phyloP scores from a whole-genome alignment of 2,113 vertebrate species.

The Cryptomyrus ogoouensis region DNA sequence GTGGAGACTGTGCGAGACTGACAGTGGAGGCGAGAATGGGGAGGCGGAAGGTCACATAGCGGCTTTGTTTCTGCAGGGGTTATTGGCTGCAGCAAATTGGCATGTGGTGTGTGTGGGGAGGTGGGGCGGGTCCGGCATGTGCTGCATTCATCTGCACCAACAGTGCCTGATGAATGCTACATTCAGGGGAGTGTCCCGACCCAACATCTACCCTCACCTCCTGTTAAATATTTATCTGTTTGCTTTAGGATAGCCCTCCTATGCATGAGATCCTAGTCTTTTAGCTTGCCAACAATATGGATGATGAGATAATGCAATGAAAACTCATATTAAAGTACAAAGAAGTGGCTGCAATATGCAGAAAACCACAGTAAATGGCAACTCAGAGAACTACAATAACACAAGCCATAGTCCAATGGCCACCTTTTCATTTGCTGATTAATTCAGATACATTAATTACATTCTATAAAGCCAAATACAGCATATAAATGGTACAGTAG shows the following conservation, averaged over 20 bases:
- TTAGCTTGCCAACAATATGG: not conserved
- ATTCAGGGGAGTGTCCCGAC: conserved; percentile 22
- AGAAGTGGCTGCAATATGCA: not conserved
- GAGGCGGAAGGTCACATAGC: conserved; percentile 46
- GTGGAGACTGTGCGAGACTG: not conserved
- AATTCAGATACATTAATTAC: not conserved
- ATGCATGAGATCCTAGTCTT: not conserved
- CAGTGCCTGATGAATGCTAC: conserved; percentile 32
- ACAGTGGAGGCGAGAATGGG: conserved; percentile 23
- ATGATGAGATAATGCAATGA: not conserved
- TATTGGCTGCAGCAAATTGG: conserved; percentile 38
- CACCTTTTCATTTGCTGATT: not conserved
- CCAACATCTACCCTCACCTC: conserved; percentile 1
- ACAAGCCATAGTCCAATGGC: not conserved
- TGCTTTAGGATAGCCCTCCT: not conserved
- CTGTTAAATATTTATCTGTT: not conserved
- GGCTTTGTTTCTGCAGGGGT: conserved; percentile 33
- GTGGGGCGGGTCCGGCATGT: conserved; percentile 45
- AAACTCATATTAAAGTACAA: not conserved
- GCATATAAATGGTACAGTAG: not conserved
- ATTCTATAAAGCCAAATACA: not conserved
- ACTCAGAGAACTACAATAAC: not conserved
- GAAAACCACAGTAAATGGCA: not conserved
- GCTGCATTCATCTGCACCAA: conserved; percentile 37
- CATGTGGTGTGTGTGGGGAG: conserved; percentile 37